Conservation (phyloP, 2,888 invertebrate genomes). For the Tipula vernalis region DNA sequence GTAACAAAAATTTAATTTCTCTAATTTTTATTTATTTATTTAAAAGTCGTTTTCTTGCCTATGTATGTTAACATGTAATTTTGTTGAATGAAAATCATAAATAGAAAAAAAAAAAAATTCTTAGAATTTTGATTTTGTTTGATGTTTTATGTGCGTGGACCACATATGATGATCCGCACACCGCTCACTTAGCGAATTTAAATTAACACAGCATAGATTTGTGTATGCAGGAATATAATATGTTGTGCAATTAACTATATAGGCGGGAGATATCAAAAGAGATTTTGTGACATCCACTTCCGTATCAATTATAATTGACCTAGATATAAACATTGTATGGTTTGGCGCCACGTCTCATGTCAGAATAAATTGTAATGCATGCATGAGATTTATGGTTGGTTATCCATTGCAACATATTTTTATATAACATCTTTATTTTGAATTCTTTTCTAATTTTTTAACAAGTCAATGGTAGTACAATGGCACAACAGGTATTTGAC, state of each 20-base stretch:
- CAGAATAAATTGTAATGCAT: too few relatives aligned
- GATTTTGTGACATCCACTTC: neutral
- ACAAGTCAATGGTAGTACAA: too few relatives aligned
- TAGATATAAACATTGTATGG: neutral
- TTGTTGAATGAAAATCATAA: conserved; percentile 4
- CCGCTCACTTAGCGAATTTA: neutral
- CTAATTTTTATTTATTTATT: conserved; percentile 4
- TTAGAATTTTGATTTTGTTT: neutral
- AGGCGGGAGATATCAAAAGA: neutral
- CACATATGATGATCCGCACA: neutral
- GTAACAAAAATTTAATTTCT: neutral
- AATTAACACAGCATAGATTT: neutral
- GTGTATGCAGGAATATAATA: neutral
- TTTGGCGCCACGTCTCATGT: neutral
- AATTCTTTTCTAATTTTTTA: too few relatives aligned
- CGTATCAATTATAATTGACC: neutral
- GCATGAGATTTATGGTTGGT: too few relatives aligned
- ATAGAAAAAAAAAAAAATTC: neutral
- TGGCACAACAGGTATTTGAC: too few relatives aligned
- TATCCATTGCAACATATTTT: too few relatives aligned
- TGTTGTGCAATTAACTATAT: neutral
- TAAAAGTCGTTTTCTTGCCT: neutral
- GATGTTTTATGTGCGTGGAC: neutral
- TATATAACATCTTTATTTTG: too few relatives aligned
- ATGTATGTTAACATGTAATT: neutral